Percentiles rank a stretch among this genome's conserved stretches.
These are phyloP conservation scores for Halcyon malimbica DNA, from an alignment of 2,113 vertebrate genomes.

Conservation along the genomic window DNA sequence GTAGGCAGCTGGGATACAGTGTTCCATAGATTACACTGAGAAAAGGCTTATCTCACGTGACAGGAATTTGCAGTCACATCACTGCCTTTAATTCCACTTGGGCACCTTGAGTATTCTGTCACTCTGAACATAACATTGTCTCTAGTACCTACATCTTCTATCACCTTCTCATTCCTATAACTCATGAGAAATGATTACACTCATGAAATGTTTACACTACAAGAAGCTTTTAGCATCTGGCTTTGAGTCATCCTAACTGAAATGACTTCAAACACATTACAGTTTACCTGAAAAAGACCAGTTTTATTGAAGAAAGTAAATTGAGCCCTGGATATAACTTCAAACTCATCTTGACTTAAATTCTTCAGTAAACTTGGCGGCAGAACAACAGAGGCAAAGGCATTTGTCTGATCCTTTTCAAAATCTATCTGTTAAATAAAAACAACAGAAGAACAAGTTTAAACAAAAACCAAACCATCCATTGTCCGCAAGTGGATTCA, in stretches of 20 bases:
- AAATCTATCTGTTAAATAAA: conserved; percentile 84
- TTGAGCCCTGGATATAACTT: conserved; percentile 84
- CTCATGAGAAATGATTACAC: neutral
- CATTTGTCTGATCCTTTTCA: conserved; percentile 71
- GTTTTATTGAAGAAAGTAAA: conserved; percentile 96
- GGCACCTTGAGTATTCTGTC: neutral
- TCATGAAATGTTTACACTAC: neutral
- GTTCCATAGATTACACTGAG: neutral
- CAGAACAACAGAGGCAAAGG: conserved; percentile 85
- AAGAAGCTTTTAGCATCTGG: neutral
- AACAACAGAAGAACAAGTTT: neutral
- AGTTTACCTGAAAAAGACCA: conserved; percentile 87
- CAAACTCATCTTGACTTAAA: conserved; percentile 75
- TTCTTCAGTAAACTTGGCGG: conserved; percentile 84
- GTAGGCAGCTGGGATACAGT: neutral
- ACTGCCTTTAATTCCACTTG: neutral
- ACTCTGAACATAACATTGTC: neutral
- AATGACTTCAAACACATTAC: neutral
- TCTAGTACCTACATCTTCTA: neutral
- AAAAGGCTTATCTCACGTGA: neutral
- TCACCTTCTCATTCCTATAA: neutral
- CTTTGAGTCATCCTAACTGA: neutral
- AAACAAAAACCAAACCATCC: neutral
- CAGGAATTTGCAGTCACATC: neutral
- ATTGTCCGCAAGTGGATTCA: neutral